Evolutionary conservation across 2,113 vertebrate genomes (phyloP).

Genomic region (Uria lomvia): DNA sequence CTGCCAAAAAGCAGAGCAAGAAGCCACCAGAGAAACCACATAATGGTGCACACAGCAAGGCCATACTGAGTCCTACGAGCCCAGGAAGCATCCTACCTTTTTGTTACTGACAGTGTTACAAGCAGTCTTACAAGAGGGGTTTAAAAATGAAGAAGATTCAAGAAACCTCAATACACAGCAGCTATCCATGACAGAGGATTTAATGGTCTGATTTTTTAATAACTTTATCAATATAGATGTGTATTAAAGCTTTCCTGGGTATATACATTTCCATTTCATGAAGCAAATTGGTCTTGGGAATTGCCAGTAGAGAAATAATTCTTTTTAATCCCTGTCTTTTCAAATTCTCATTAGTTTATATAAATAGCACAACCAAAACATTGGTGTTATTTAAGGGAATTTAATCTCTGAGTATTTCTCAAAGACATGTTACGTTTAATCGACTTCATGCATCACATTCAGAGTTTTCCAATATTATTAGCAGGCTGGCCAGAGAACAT

Average conservation of each 20-base stretch:
- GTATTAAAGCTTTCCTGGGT: background rate
- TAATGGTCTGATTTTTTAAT: conserved; percentile 19
- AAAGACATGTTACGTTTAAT: background rate
- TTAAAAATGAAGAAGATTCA: background rate
- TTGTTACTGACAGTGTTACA: background rate
- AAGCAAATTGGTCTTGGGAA: conserved; percentile 31
- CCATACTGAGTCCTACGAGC: background rate
- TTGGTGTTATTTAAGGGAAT: background rate
- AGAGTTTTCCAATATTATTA: background rate
- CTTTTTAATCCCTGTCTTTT: conserved; percentile 36
- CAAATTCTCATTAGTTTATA: conserved; percentile 27
- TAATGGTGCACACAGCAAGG: background rate
- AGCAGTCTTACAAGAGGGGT: background rate
- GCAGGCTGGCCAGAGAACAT: background rate
- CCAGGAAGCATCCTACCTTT: background rate
- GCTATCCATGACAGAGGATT: background rate
- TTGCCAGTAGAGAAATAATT: conserved; percentile 45
- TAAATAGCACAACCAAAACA: conserved; percentile 35
- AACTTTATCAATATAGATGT: conserved; percentile 10
- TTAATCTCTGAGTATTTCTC: conserved; percentile 11
- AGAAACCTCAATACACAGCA: background rate
- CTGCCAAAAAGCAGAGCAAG: background rate
- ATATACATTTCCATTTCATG: background rate
- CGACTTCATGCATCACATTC: background rate
- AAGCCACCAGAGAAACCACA: background rate